A percentile compares a stretch with the other conserved stretches of the same genome.
phyloP scores from a whole-genome alignment of 2,888 invertebrate genomes.

The Monopis laevigella region DNA sequence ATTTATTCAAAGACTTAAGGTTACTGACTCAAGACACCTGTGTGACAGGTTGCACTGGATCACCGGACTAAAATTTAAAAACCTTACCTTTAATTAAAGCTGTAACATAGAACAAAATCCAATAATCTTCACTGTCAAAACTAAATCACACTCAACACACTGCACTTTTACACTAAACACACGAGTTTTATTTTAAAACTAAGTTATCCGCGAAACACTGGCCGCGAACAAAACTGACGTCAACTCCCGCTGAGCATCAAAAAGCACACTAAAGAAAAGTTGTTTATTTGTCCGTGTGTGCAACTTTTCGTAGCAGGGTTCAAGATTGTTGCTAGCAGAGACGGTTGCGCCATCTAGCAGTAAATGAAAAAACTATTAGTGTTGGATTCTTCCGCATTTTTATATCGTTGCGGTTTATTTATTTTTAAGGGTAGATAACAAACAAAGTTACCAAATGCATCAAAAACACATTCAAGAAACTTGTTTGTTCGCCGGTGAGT shows the following conservation, averaged over 20 bases:
- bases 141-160: constrained; percentile 30
- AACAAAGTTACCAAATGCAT: no score
- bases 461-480: no score
- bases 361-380: no score
- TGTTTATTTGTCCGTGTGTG: no score
- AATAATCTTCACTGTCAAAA: constrained; percentile 24
- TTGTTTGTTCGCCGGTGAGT: no score
- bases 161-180: constrained; percentile 30
- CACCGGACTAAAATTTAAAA: constrained; percentile 31
- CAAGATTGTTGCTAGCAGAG: no score
- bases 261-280: constrained; percentile 52
- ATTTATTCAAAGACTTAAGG: constrained; percentile 12
- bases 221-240: neutral
- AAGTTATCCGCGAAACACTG: constrained; percentile 40
- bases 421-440: no score
- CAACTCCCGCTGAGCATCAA: constrained; percentile 29
- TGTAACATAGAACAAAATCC: constrained; percentile 18
- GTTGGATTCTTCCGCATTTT: no score
- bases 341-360: no score
- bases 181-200: constrained; percentile 36
- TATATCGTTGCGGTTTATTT: no score
- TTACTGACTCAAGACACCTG: constrained; percentile 44
- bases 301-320: no score
- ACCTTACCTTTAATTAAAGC: constrained; percentile 32
- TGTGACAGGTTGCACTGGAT: constrained; percentile 57